Base-by-base conservation (phyloP, 2,113 vertebrate species). In the Pelmatolapia mariae region DNA sequence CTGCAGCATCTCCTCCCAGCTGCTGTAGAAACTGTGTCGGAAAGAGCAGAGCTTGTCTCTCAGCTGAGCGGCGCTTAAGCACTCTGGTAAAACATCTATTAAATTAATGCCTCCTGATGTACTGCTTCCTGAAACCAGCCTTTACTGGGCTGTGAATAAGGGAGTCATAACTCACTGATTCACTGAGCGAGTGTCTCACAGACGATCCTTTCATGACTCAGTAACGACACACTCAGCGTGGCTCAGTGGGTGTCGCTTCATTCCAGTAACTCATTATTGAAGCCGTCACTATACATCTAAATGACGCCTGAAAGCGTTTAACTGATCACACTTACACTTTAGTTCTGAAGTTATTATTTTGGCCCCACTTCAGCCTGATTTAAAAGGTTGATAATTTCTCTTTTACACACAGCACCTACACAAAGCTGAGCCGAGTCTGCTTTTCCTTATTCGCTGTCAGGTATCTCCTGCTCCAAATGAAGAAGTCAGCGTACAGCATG, bases 111-210 rank as follows among this genome's bases (percentile, higher is more conserved):
- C 73, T 78, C 45, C 45, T 78, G 45, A 78, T 78, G 73, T 31
- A n/a, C 38, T 3, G 50, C 84, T 91, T 89, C 90, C 90, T 91
- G 89, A 84, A 88, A 50, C 73, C 73, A 29, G 38, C 50, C 7
- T 82, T 84, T 43, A 89, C 76, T 82, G 84, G 81, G 63, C 83
- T 71, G 71, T 40, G 73, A 63, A 73, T 81, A 80, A 22, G 8
- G 66, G 50, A 81, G 73, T 43, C 83, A 50, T 84, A 86, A 73
- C 7, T 87, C 83, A 82, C 86, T 68, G 90, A 83, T 78, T 52
- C 45, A 78, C 71, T 31, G 43, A 76, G 43, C 16, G 0, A 76
- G 43, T 29, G 43, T 50, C 85, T 15, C 40, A 73, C 56, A 76
- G 80, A 54, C 29, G 7, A 54, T 84, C 11, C 53, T 47, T 36